phyloP scores from a whole-genome alignment of 2,888 invertebrate species.

The Nemotelus pantherinus region DNA sequence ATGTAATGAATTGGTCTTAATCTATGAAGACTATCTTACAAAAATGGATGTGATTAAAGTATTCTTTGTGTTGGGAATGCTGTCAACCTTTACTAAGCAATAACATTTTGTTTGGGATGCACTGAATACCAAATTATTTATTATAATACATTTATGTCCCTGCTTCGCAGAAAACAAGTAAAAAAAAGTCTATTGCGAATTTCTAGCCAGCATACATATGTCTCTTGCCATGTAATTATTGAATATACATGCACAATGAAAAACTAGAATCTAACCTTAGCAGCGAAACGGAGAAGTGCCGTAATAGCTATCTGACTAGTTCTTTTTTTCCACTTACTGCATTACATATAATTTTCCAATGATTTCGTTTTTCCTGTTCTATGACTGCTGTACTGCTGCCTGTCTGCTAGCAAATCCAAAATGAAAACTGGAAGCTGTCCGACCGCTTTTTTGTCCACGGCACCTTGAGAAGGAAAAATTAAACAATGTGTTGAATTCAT shows the following conservation, averaged over 20 bases:
- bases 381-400: not conserved
- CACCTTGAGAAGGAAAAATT: constrained; percentile 52
- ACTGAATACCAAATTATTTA: too few relatives aligned
- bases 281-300: constrained; percentile 9
- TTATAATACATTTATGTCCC: too few relatives aligned
- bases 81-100: too few relatives aligned
- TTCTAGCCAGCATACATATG: too few relatives aligned
- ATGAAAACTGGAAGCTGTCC: constrained; percentile 56
- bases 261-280: not conserved
- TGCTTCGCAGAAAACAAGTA: too few relatives aligned
- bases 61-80: too few relatives aligned
- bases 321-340: constrained; percentile 44
- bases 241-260: not conserved
- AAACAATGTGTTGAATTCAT: constrained; percentile 51
- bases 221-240: constrained; percentile 8
- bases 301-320: constrained; percentile 46
- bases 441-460: constrained; percentile 54
- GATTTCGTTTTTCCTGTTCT: constrained; percentile 42
- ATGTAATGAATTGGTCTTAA: too few relatives aligned
- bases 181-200: too few relatives aligned
- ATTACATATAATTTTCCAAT: constrained; percentile 34
- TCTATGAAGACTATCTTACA: too few relatives aligned
- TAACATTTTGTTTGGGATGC: too few relatives aligned
- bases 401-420: constrained; percentile 45
- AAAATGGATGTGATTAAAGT: too few relatives aligned